These are phyloP conservation scores for Myanophis thanlyinensis DNA, from an alignment of 2,113 vertebrate genomes.

Conservation along the genomic window DNA sequence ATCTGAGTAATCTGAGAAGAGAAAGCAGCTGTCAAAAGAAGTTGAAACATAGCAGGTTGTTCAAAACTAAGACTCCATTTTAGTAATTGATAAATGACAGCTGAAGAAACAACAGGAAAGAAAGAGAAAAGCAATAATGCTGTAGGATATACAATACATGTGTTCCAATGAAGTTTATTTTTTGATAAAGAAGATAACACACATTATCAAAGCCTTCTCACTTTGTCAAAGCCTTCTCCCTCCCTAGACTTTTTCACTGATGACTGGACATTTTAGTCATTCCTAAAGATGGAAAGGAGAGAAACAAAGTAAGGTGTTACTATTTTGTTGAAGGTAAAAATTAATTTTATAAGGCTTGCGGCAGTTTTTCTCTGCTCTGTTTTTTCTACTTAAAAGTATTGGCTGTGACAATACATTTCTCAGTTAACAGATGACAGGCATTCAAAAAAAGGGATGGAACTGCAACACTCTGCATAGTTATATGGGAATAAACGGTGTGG, in stretches of 20 bases:
- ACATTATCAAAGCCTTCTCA: not conserved
- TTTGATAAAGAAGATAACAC: not conserved
- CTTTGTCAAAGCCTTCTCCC: not conserved
- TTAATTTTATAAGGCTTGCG: constrained; percentile 13
- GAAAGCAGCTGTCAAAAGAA: constrained; percentile 21
- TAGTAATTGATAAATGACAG: constrained; percentile 38
- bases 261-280: constrained; percentile 15
- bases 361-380: constrained; percentile 20
- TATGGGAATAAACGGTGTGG: not conserved
- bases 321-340: constrained; percentile 13
- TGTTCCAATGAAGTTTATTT: constrained; percentile 11
- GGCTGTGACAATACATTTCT: constrained; percentile 53
- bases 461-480: not conserved
- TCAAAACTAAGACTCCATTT: constrained; percentile 8
- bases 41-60: not conserved
- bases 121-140: constrained; percentile 35
- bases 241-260: constrained; percentile 12
- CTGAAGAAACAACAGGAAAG: constrained; percentile 39
- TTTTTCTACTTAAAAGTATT: constrained; percentile 29
- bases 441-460: constrained; percentile 29
- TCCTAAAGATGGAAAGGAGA: constrained; percentile 11
- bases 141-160: not conserved
- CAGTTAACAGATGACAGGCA: not conserved
- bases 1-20: constrained; percentile 1
- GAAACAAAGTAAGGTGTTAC: constrained; percentile 4